phyloP scores from a whole-genome alignment of 53 echinoderm and acorn worm species.

The Mesocentrotus franciscanus region DNA sequence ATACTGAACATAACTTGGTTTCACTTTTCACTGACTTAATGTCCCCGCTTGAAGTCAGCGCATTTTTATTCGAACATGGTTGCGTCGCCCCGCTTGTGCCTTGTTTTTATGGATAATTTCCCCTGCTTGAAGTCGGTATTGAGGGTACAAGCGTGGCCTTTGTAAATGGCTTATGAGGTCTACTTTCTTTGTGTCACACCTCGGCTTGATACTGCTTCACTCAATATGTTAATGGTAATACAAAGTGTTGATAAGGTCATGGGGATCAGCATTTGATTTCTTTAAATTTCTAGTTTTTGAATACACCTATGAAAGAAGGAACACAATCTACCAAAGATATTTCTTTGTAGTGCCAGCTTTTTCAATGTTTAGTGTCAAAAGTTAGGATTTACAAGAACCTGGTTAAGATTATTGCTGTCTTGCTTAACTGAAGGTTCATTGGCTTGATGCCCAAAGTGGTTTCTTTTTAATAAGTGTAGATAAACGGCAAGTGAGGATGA shows the following conservation, averaged over 20 bases:
- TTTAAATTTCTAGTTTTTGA: neutral
- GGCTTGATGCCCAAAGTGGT: no score
- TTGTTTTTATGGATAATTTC: neutral
- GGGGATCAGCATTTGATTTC: neutral
- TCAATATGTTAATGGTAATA: neutral
- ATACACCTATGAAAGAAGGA: no score
- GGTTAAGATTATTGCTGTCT: no score
- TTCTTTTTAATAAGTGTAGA: no score
- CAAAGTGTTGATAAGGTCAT: neutral
- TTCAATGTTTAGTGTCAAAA: no score
- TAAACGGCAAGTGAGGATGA: no score
- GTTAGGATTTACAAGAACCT: no score
- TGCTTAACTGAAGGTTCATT: no score
- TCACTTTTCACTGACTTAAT: slow-evolving; percentile 1
- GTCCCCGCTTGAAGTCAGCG: neutral
- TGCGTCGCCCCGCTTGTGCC: neutral
- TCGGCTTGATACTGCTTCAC: neutral
- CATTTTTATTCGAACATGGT: slow-evolving; percentile 7
- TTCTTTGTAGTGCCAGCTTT: no score
- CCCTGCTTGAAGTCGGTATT: neutral
- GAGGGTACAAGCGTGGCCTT: neutral
- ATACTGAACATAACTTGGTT: slow-evolving; percentile 40
- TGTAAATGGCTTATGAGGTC: neutral
- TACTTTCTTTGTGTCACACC: neutral
- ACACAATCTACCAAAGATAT: no score